A percentile compares a stretch with the other conserved stretches of the same genome.
phyloP scores from a whole-genome alignment of 2,113 vertebrate species.

The Misgurnus mizolepis region DNA sequence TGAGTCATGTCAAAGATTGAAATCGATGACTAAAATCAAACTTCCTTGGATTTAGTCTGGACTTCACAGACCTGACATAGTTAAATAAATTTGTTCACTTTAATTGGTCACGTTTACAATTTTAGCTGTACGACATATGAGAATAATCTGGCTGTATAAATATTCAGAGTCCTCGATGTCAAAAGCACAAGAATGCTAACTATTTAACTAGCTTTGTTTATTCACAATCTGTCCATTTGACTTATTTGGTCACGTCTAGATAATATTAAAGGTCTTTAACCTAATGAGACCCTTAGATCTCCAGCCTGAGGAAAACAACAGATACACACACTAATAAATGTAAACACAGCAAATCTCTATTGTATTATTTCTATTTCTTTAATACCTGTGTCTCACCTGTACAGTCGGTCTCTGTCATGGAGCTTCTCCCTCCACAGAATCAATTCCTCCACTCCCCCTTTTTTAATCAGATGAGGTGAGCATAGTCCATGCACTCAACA shows the following conservation, averaged over 20 bases:
- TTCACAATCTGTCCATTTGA: not conserved
- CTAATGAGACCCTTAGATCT: not conserved
- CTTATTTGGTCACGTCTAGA: not conserved
- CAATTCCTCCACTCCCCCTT: slow-evolving; percentile 58
- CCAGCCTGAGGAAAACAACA: not conserved
- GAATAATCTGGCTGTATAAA: too few relatives aligned
- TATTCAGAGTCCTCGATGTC: not conserved
- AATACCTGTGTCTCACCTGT: slow-evolving; percentile 29
- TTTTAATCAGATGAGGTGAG: slow-evolving; percentile 63
- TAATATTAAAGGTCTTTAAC: not conserved
- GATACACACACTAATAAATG: not conserved
- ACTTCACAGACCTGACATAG: not conserved
- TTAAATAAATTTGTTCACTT: slow-evolving; percentile 8
- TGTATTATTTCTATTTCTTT: not conserved
- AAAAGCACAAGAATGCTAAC: not conserved
- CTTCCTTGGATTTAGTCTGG: too few relatives aligned
- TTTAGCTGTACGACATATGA: not conserved
- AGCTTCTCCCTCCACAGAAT: slow-evolving; percentile 53
- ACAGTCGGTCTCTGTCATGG: slow-evolving; percentile 31
- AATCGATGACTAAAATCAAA: too few relatives aligned
- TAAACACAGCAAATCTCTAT: not conserved
- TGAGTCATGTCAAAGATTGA: too few relatives aligned
- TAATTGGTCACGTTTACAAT: not conserved
- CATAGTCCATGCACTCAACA: slow-evolving; percentile 65
- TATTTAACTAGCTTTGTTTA: not conserved